Evolutionary conservation across 1,140 invertebrate species (phyloP).

Genomic region (Galleria mellonella): DNA sequence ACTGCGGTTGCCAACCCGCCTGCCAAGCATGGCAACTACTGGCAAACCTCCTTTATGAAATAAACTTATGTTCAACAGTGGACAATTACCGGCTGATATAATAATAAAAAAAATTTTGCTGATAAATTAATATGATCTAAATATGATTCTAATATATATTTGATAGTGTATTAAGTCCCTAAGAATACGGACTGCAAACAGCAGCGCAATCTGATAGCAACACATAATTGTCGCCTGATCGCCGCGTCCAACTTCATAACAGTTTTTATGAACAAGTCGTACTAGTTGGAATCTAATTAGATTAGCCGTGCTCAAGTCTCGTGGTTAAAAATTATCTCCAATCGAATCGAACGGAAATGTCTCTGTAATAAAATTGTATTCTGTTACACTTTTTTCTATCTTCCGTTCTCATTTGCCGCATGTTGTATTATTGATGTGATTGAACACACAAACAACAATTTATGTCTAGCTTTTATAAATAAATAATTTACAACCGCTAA

Average conservation of each 20-base stretch:
- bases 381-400: slow-evolving; percentile 36
- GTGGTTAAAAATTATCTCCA: slow-evolving; percentile 39
- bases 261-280: slow-evolving; percentile 33
- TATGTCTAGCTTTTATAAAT: not conserved
- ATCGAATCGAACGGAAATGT: slow-evolving; percentile 43
- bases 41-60: too few species aligned
- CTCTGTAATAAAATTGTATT: slow-evolving; percentile 40
- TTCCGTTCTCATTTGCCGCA: slow-evolving; percentile 34
- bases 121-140: too few species aligned
- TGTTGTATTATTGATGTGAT: slow-evolving; percentile 25
- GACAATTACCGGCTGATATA: too few species aligned
- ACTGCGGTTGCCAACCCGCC: too few species aligned
- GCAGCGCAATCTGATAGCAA: slow-evolving; percentile 24
- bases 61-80: too few species aligned
- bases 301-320: slow-evolving; percentile 27
- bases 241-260: slow-evolving; percentile 28
- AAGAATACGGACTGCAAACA: not conserved
- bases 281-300: slow-evolving; percentile 42
- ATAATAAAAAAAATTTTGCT: too few species aligned
- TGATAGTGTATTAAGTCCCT: too few species aligned
- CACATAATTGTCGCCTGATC: slow-evolving; percentile 29
- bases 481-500: too few species aligned
- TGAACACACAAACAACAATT: slow-evolving; percentile 8
- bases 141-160: too few species aligned
- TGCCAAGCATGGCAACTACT: too few species aligned